Evolutionary conservation across 2,888 invertebrate genomes (phyloP), one percentile per base, ranked within the genome.

Genomic region (Thereva unica): DNA sequence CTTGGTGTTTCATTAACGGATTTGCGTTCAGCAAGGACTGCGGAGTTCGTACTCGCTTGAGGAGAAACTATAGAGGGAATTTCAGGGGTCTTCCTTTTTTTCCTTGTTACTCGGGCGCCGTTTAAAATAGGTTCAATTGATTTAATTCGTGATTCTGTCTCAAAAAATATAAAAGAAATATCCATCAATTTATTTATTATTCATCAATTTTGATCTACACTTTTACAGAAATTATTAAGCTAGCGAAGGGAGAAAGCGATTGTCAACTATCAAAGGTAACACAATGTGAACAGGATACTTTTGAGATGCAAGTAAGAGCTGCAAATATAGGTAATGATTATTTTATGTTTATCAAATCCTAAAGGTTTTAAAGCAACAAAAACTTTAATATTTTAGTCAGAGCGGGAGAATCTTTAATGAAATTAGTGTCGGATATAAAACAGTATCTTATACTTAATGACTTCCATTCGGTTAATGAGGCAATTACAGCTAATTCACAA

Each of bases 361-460:
- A 23, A 23, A 2, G 2, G 23, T 23, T 23, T 23, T 2, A 23
- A 23, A 34, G 10, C 40, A 7, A 50, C 1, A 50, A 4, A n/a
- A 35, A n/a, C 10, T 45, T 53, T 45, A 56, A 45, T 52, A 64
- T 83, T 83, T 81, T 85, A 87, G 96, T 97, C 0, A 85, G 97
- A 75, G 97, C 98, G 67, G 96, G 95, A 1, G 97, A 98, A 83
- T 96, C 97, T 0, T 81, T 99, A 35, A 94, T 97, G 92, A 97
- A 97, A 80, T 83, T 99, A 38, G 96, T 97, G 0, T 95, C 97
- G 0, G 97, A 98, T 78, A 93, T 99, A 70, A 98, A 98, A 77
- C 97, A 99, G 78, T 99, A 97, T 80, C 84, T 98, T 52, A 97
- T 98, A 75, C 84, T 99, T 23, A 98, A 98, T 80, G 98, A 99